A percentile compares a stretch with the other conserved stretches of the same genome.
Evolutionary conservation across 2,888 invertebrate genomes (phyloP).

Genomic region (Lepidonotus clava): DNA sequence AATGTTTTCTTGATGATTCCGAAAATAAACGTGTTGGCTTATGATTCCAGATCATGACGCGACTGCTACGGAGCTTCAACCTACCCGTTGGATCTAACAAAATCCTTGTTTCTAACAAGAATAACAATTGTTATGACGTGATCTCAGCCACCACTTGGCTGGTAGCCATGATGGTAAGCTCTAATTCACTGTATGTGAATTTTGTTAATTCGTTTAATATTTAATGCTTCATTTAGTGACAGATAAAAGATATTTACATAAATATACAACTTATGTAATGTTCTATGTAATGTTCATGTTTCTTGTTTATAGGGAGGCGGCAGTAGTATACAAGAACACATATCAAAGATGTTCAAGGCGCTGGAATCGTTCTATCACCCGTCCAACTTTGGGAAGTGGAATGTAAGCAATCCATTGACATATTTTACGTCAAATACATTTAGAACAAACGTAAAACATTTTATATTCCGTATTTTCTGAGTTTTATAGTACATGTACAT

Average conservation of each 20-base stretch:
- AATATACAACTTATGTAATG: too few relatives aligned
- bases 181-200: too few relatives aligned
- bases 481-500: too few relatives aligned
- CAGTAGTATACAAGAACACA: slow-evolving; percentile 86
- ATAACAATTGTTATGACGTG: slow-evolving; percentile 82
- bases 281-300: too few relatives aligned
- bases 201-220: too few relatives aligned
- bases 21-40: not conserved
- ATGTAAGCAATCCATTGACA: too few relatives aligned
- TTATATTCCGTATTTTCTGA: too few relatives aligned
- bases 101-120: slow-evolving; percentile 67
- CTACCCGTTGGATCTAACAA: slow-evolving; percentile 86
- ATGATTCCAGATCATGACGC: slow-evolving; percentile 82
- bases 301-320: slow-evolving; percentile 86
- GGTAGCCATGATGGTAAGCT: slow-evolving; percentile 82
- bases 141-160: slow-evolving; percentile 83
- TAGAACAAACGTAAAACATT: too few relatives aligned
- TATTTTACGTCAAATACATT: too few relatives aligned
- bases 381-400: slow-evolving; percentile 92
- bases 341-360: slow-evolving; percentile 90
- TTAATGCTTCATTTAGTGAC: too few relatives aligned
- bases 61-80: slow-evolving; percentile 86
- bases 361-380: slow-evolving; percentile 94
- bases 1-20: not conserved
- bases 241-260: too few relatives aligned